Evolutionary conservation across 2,113 vertebrate species (phyloP), one percentile per base, ranked within the genome.

Genomic region (Polypterus bichir): DNA sequence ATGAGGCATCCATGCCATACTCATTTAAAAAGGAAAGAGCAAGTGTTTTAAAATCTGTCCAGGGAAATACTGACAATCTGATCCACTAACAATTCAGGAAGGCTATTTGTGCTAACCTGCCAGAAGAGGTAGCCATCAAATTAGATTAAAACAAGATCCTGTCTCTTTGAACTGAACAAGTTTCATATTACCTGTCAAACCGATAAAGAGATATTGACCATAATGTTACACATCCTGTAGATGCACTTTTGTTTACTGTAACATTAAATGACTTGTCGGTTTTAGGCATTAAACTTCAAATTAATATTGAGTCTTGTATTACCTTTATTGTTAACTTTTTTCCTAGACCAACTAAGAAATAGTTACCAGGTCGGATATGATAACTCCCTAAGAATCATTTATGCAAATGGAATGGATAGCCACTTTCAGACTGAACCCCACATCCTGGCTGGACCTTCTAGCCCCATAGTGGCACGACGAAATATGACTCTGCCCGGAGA

Each of bases 341-440:
- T 59, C 57, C 63, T 65, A 98, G 96, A 97, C 78, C 94, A 98
- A 67, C 79, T 97, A 70, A 87, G 89, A 73, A 98, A 93, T 63
- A 94, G 86, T 70, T 99, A 92, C 73, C 92, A 96, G 77, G 83
- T 99, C 27, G 93, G 95, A 51, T 97, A 90, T 0, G 96, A 99
- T 3, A 88, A 91, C 66, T 98, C 96, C 0, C 85, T 98, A 61
- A 77, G 92, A 70, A 89, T 98, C 62, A 84, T 94, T 66, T 97
- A 93, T 0, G 92, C 95, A 78, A 98, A 94, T 0, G 96, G 96
- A 46, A 86, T 99, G 77, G 93, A 93, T 66, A 90, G 93, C 0
- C 92, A 96, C 78, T 97, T 96, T 73, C 94, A 97, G 66, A 97
- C 95, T 0, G 96, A 99, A 73, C 95, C 96, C 0, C 95, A 99